Evolutionary conservation across 2,797 vertebrate genomes (phyloP).

Genomic region (Malacoctenus gilli): DNA sequence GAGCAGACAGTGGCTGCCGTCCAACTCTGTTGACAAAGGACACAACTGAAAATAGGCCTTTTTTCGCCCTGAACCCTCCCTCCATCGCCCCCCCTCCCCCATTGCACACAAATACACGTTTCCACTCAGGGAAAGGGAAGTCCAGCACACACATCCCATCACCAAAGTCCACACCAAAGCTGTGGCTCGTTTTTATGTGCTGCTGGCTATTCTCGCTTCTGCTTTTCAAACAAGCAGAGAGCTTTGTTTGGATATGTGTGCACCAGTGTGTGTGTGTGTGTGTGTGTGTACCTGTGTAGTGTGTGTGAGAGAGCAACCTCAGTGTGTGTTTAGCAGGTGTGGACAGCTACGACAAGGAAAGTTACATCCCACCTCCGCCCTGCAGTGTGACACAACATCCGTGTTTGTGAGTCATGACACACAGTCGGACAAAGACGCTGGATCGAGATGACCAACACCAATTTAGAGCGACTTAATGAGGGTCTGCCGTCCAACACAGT

Average conservation of each 20-base stretch:
- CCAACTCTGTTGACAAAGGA: slow-evolving; percentile 76
- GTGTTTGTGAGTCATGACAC: slow-evolving; percentile 48
- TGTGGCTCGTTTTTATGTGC: slow-evolving; percentile 7
- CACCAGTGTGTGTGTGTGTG: neutral
- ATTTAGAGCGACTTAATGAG: too few species aligned
- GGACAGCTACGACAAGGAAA: slow-evolving; percentile 31
- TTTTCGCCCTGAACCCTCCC: slow-evolving; percentile 30
- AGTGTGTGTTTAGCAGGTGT: slow-evolving; percentile 74
- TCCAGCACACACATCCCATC: slow-evolving; percentile 14
- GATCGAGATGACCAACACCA: too few species aligned
- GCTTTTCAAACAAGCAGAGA: slow-evolving; percentile 26
- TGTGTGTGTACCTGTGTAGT: too few species aligned
- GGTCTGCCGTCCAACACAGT: too few species aligned
- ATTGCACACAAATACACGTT: slow-evolving; percentile 20
- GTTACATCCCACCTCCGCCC: slow-evolving; percentile 56
- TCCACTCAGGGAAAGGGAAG: slow-evolving; percentile 28
- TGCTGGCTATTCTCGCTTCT: slow-evolving; percentile 9
- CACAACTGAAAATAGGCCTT: slow-evolving; percentile 53
- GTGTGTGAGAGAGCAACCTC: neutral
- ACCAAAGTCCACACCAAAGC: slow-evolving; percentile 2
- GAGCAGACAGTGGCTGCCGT: slow-evolving; percentile 56
- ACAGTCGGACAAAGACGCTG: slow-evolving; percentile 14
- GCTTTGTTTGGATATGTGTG: neutral
- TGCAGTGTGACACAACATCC: slow-evolving; percentile 58
- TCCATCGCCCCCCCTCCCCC: too few species aligned